Evolutionary conservation across 92 coral and sea anemone species (phyloP), one percentile per base, ranked within the genome.

Genomic region (Pocillopora grandis): DNA sequence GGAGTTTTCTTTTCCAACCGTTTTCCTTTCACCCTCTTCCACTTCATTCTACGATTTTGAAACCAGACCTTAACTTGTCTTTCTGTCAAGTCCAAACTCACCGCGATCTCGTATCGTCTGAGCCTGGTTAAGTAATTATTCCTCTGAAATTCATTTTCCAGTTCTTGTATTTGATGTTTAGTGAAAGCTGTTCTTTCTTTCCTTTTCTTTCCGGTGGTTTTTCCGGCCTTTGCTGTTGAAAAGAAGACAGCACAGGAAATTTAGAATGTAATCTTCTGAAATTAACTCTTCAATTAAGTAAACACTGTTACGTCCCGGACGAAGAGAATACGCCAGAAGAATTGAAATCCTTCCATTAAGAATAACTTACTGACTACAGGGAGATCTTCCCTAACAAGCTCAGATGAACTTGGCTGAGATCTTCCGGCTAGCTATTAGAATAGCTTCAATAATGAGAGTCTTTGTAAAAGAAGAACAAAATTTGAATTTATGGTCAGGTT

Each of bases 51-150:
- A 16, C 99, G 87, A 72, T 97, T 97, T 88, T 97, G 99, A 71
- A 97, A 97, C 99, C 99, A 97, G 23, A 97, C 99, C 69, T 97
- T 97, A 62, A 97, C 99, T 83, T 97, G 99, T 66, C 99, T 89
- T 81, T 97, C 99, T 1, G 99, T 97, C 73, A 97, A 86, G 81
- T 97, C 99, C 89, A 97, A 86, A 77, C 96, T 94, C 76, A 97
- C 99, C 10, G 99, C 99, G 36, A 97, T 97, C 87, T 97, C 99
- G 85, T 97, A 97, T 16, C 99, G 90, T 70, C 99, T 92, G 66
- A 97, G 90, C 58, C 99, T 87, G 77, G 99, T 97, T 72, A 97
- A 80, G 88, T 97, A 97, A 90, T 97, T 97, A 66, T 97, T 97
- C 52, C 99, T 84, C 84, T 97, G 95, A 88, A 97, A 97, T 79